Base-by-base conservation (phyloP, 2,113 vertebrate species). In the Capra hircus region DNA sequence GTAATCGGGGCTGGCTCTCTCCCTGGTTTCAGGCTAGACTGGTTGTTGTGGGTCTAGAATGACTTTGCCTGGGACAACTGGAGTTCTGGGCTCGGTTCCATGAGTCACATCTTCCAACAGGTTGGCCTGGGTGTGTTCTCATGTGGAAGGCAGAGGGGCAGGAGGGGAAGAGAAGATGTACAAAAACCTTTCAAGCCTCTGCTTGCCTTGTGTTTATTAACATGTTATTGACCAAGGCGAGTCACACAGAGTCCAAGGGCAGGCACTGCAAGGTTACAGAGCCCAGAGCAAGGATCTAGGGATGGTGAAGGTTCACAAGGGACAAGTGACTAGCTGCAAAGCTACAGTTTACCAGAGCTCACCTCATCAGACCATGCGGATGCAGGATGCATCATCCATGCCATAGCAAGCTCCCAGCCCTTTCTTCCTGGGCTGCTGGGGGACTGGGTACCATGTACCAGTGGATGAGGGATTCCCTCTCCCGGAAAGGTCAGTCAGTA, bases 401-500 rank as follows among this genome's bases (percentile, higher is more conserved):
- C 55, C 36, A 52, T 23, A 0, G 19, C 16, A 13, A 64, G 19
- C 17, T 4, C 67, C 4, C 17, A 6, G 7, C 14, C 28, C 45
- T 53, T 59, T 91, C 33, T 27, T 55, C 30, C 30, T 55, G 50
- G 13, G 59, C 8, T 45, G 23, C 59, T 4, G 9, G n/a, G 48
- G 43, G 9, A 9, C 1, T 2, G 30, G 11, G 8, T 14, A 8
- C 40, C 25, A 11, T 0, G 16, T 30, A 40, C 43, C 23, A 13
- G 7, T 4, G 78, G 45, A 30, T 2, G 6, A 40, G 12, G 10
- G 55, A 74, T 1, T 81, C 7, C 13, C 2, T 48, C 50, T 71
- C 84, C 88, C 28, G 17, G 74, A 71, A 96, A 53, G 53, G 4
- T 23, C 52, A 33, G 36, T 33, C 30, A 8, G 10, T 48, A 36